These are phyloP conservation scores for Pocillopora meandrina DNA, from an alignment of 92 coral and sea anemone genomes.

Conservation along the genomic window DNA sequence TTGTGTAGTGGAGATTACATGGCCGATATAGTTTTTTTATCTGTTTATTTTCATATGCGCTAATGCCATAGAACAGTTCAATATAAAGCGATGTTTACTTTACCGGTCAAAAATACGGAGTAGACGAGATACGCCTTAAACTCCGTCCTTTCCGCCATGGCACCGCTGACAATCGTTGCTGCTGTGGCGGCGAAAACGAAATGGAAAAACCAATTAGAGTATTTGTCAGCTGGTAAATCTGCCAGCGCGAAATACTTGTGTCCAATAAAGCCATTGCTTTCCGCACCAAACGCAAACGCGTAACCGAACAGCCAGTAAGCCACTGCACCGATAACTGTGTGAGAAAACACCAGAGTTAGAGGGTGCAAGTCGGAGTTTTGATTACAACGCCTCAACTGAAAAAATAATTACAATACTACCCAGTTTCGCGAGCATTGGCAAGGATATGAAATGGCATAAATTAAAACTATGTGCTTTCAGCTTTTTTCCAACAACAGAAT, in stretches of 20 bases:
- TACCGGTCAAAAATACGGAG: conserved; percentile 80
- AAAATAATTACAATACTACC: too few relatives aligned
- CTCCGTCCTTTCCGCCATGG: conserved; percentile 97
- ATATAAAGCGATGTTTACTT: too few relatives aligned
- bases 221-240: conserved; percentile 36
- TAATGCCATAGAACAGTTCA: too few relatives aligned
- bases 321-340: conserved; percentile 78
- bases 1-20: too few relatives aligned
- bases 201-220: conserved; percentile 89
- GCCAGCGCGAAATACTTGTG: conserved; percentile 69
- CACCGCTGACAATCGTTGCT: conserved; percentile 97
- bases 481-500: too few relatives aligned
- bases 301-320: conserved; percentile 88
- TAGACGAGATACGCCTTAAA: conserved; percentile 83
- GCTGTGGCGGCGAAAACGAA: conserved; percentile 97
- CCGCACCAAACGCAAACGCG: conserved; percentile 85
- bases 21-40: too few relatives aligned
- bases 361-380: neutral
- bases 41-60: too few relatives aligned
- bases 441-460: too few relatives aligned
- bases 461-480: too few relatives aligned
- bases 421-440: too few relatives aligned
- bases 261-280: conserved; percentile 77
- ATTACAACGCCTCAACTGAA: neutral
- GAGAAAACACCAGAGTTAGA: neutral